phyloP scores from a whole-genome alignment of 1,140 invertebrate species.

The Heliconius melpomene region DNA sequence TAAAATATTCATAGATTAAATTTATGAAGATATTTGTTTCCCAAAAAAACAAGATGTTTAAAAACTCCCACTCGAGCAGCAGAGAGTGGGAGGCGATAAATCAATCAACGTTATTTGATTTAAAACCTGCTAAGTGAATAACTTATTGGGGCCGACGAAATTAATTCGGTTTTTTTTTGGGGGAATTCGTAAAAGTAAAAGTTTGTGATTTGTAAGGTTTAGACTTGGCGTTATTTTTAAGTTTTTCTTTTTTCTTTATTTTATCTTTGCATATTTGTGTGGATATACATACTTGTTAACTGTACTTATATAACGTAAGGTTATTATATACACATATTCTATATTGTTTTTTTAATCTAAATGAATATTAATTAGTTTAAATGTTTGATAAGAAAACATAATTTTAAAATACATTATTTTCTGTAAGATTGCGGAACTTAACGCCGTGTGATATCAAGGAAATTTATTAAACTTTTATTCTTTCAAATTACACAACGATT shows the following conservation, averaged over 20 bases:
- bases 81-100: neutral
- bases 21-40: conserved; percentile 6
- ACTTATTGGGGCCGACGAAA: conserved; percentile 5
- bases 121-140: conserved; percentile 14
- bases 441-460: too few relatives aligned
- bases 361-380: too few relatives aligned
- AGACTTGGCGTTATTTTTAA: neutral
- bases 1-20: neutral
- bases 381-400: too few relatives aligned
- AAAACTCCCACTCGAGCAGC: neutral
- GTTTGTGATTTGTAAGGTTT: conserved; percentile 12
- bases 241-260: neutral
- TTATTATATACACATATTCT: neutral
- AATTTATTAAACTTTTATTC: too few relatives aligned
- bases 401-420: too few relatives aligned
- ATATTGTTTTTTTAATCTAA: too few relatives aligned
- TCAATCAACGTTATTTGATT: conserved; percentile 10
- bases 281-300: neutral
- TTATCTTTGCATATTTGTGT: neutral
- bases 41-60: neutral
- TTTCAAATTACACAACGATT: too few relatives aligned
- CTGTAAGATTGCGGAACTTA: too few relatives aligned
- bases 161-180: conserved; percentile 11
- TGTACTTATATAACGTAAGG: neutral
- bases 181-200: conserved; percentile 9